These are phyloP conservation scores for Calameuta idolon DNA, from an alignment of 2,888 invertebrate species.

Conservation along the genomic window DNA sequence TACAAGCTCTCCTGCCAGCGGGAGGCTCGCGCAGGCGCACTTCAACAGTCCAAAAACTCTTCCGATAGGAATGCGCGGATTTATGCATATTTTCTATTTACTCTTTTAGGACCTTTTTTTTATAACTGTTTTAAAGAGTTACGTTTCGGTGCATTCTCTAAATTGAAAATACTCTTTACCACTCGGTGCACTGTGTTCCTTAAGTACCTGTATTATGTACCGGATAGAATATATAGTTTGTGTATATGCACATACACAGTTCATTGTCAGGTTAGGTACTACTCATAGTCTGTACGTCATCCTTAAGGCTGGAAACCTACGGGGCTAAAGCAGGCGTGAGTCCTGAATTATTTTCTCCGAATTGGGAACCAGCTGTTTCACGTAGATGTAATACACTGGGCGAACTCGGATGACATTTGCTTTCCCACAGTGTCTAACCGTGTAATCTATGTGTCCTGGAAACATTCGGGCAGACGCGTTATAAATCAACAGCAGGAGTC, in stretches of 20 bases:
- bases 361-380: constrained; percentile 12
- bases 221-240: background rate
- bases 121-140: background rate
- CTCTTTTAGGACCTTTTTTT: background rate
- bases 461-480: constrained; percentile 18
- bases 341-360: background rate
- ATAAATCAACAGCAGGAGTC: constrained; percentile 15
- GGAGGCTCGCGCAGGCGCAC: background rate
- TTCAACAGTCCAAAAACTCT: background rate
- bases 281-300: background rate
- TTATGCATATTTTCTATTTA: background rate
- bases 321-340: background rate
- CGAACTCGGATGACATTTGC: constrained; percentile 19
- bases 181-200: background rate
- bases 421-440: constrained; percentile 16
- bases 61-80: background rate
- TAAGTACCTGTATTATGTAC: background rate
- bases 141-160: background rate
- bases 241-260: background rate
- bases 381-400: constrained; percentile 13
- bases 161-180: background rate
- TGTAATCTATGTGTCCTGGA: constrained; percentile 16
- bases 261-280: background rate
- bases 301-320: background rate
- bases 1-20: constrained; percentile 1